Evolutionary conservation across 2,113 vertebrate genomes (phyloP), one percentile per base, ranked within the genome.

Genomic region (Scomber scombrus): DNA sequence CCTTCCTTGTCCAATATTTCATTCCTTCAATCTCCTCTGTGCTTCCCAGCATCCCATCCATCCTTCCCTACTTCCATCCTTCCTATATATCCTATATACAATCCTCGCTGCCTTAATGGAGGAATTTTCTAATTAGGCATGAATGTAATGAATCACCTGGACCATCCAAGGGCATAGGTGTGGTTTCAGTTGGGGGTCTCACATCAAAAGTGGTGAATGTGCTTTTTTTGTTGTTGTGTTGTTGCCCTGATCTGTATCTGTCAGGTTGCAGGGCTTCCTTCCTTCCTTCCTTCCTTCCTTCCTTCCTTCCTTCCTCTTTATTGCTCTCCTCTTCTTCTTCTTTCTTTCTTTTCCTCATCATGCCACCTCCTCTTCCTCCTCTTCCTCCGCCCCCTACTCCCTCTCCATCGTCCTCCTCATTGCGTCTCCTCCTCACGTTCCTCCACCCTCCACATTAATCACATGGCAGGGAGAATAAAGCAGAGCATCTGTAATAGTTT

Each of bases 401-500:
- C 60, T 71, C 51, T 71, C 51, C 43, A 0, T 73, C 1, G 5
- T 68, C 56, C 65, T 81, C 82, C 86, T 86, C 85, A 81, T 91
- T 86, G 86, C 57, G 43, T 81, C 86, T 88, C 79, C 90, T 80
- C 78, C 80, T 93, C 90, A 90, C 86, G 81, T 88, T 70, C 61
- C 85, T 80, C 77, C 84, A 5, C 79, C 84, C 82, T 75, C 84
- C 85, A 90, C 90, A 91, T 93, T 91, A 89, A 92, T 93, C 90
- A 91, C 90, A 86, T 86, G 85, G 70, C 92, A 78, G 80, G 66
- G 58, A 71, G 87, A 90, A 86, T 90, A 90, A 91, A 90, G 83
- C 80, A 51, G 81, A 87, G 86, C 92, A 90, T 92, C 90, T 86
- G 92, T 93, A 93, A 91, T 90, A 91, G 89, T 91, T 91, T 91